These are phyloP conservation scores for Schizopygopsis malacanthus DNA, from an alignment of 2,797 vertebrate species.

Conservation along the genomic window DNA sequence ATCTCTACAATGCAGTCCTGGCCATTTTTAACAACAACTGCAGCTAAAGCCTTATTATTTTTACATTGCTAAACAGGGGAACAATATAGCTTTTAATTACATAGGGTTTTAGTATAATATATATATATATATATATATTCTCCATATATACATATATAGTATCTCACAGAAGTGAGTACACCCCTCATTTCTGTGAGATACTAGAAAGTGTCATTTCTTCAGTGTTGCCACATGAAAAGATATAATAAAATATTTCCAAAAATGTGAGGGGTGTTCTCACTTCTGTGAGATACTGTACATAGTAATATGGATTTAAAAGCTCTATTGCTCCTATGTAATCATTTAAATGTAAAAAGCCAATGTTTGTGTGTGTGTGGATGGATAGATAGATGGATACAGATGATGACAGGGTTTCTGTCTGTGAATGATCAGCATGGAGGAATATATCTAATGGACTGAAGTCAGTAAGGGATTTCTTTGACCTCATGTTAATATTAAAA, in stretches of 20 bases:
- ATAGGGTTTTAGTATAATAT: background rate
- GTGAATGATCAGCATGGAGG: background rate
- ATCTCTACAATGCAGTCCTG: conserved; percentile 26
- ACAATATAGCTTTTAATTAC: background rate
- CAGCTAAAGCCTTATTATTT: background rate
- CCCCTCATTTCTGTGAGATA: too few species aligned
- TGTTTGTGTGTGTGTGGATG: too few species aligned
- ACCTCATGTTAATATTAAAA: background rate
- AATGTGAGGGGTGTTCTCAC: too few species aligned
- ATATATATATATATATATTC: background rate
- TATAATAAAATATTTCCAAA: too few species aligned
- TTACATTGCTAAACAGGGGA: background rate
- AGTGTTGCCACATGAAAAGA: too few species aligned
- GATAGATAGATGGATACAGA: background rate
- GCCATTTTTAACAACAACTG: background rate
- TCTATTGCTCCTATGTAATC: background rate
- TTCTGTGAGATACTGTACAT: too few species aligned
- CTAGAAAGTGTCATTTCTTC: too few species aligned
- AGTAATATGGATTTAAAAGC: too few species aligned
- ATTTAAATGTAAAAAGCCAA: background rate
- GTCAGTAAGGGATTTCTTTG: background rate
- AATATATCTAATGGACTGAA: background rate
- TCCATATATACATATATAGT: background rate
- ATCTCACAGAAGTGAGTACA: too few species aligned
- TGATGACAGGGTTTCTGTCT: background rate